phyloP scores from a whole-genome alignment of 2,888 invertebrate genomes.

The Ormyrus pomaceus region DNA sequence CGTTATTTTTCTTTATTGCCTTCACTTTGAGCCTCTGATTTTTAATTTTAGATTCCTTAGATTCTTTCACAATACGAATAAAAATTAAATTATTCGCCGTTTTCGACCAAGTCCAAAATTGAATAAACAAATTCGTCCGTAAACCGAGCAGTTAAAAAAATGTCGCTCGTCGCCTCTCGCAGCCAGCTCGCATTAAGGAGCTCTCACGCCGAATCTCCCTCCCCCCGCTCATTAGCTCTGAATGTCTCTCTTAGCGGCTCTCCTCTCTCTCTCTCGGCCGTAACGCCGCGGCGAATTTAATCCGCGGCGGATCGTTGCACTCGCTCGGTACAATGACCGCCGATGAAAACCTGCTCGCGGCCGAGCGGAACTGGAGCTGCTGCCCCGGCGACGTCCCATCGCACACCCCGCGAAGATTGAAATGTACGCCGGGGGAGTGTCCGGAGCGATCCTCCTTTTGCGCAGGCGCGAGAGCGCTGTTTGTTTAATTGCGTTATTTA shows the following conservation, averaged over 20 bases:
- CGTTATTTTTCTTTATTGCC: no score
- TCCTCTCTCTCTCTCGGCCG: background rate
- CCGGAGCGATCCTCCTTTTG: background rate
- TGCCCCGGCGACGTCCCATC: constrained; percentile 3
- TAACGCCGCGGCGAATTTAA: constrained; percentile 39
- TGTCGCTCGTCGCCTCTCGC: background rate
- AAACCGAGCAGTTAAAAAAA: background rate
- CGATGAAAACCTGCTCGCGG: constrained; percentile 56
- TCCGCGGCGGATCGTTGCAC: constrained; percentile 50
- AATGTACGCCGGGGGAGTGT: constrained; percentile 28
- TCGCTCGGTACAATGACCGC: constrained; percentile 54
- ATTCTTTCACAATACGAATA: no score
- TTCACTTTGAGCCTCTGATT: no score
- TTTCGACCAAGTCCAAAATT: no score
- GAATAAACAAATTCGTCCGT: no score
- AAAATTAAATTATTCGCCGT: no score
- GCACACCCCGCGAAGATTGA: constrained; percentile 46
- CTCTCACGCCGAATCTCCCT: background rate
- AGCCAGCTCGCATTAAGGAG: background rate
- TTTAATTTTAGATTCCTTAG: no score
- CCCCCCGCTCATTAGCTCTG: background rate
- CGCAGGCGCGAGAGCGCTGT: background rate
- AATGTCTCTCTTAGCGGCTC: constrained; percentile 9
- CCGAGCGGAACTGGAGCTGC: constrained; percentile 44
- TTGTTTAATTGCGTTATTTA: constrained; percentile 46